phyloP scores from a whole-genome alignment of 1,140 invertebrate species.

The Macrobrachium nipponense region DNA sequence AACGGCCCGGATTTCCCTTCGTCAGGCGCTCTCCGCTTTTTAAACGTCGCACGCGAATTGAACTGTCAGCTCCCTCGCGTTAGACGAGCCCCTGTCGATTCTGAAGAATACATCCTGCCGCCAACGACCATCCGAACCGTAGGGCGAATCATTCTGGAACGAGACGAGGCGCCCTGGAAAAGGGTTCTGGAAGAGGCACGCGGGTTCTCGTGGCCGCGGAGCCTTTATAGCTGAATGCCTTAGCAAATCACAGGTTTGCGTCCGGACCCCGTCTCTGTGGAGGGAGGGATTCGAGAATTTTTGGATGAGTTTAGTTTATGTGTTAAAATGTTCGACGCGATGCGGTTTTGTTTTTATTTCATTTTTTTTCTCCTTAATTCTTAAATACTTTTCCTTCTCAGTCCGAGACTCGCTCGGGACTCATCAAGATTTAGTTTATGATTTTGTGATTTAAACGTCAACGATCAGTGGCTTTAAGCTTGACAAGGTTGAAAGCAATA shows the following conservation, averaged over 20 bases:
- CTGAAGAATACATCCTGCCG: background rate
- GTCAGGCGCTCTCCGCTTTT: no score
- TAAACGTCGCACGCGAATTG: background rate
- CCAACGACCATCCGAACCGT: background rate
- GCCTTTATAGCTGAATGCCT: conserved; percentile 60
- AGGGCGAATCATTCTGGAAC: conserved; percentile 13
- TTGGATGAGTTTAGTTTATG: conserved; percentile 55
- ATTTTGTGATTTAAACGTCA: no score
- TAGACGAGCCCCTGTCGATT: no score
- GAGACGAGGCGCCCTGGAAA: conserved; percentile 30
- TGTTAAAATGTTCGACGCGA: conserved; percentile 57
- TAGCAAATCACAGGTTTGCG: conserved; percentile 58
- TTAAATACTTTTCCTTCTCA: background rate
- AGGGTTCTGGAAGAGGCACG: conserved; percentile 7
- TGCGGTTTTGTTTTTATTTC: conserved; percentile 24
- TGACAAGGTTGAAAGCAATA: no score
- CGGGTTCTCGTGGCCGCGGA: conserved; percentile 40
- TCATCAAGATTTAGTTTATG: no score
- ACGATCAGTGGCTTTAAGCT: no score
- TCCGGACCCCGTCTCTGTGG: conserved; percentile 23
- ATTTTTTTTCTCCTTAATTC: background rate
- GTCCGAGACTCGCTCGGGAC: no score
- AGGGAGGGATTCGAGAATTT: conserved; percentile 43
- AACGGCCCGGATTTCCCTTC: background rate
- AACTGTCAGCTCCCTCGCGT: background rate